Conservation (phyloP, 2,888 invertebrate genomes). For the Heliconius cydno region DNA sequence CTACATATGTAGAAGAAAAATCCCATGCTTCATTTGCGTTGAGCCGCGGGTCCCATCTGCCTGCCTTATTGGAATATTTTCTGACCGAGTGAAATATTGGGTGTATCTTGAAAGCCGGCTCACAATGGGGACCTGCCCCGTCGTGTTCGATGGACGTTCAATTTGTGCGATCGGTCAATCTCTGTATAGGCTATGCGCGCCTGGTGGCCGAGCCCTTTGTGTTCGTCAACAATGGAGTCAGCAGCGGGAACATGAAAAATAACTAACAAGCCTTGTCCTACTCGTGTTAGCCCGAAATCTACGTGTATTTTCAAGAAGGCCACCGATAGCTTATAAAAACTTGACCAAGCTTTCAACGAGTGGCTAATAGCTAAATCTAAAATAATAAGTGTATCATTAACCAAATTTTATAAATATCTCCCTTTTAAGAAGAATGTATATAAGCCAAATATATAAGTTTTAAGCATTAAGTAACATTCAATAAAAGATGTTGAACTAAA, state of each 20-base stretch:
- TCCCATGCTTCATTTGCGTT: slow-evolving; percentile 35
- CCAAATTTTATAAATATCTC: no score
- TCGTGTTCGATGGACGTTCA: slow-evolving; percentile 74
- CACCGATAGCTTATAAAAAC: slow-evolving; percentile 3
- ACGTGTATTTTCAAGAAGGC: slow-evolving; percentile 8
- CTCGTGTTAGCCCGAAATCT: slow-evolving; percentile 4
- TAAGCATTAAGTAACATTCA: no score
- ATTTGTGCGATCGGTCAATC: slow-evolving; percentile 79
- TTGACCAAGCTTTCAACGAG: slow-evolving; percentile 3
- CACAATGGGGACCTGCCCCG: slow-evolving; percentile 69
- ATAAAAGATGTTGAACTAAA: no score
- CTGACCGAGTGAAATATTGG: slow-evolving; percentile 69
- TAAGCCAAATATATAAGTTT: no score
- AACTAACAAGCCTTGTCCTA: slow-evolving; percentile 26
- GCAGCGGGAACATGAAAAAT: slow-evolving; percentile 57
- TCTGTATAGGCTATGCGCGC: slow-evolving; percentile 67
- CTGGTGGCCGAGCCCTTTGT: slow-evolving; percentile 70
- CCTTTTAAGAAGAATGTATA: no score
- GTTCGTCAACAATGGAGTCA: slow-evolving; percentile 65
- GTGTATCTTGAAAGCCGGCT: slow-evolving; percentile 65
- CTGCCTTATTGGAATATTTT: slow-evolving; percentile 55
- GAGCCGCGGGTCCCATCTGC: neutral
- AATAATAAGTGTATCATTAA: no score
- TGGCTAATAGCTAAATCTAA: neutral
- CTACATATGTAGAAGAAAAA: neutral